Base-by-base conservation (phyloP, 2,113 vertebrate genomes). In the Lepus americanus region DNA sequence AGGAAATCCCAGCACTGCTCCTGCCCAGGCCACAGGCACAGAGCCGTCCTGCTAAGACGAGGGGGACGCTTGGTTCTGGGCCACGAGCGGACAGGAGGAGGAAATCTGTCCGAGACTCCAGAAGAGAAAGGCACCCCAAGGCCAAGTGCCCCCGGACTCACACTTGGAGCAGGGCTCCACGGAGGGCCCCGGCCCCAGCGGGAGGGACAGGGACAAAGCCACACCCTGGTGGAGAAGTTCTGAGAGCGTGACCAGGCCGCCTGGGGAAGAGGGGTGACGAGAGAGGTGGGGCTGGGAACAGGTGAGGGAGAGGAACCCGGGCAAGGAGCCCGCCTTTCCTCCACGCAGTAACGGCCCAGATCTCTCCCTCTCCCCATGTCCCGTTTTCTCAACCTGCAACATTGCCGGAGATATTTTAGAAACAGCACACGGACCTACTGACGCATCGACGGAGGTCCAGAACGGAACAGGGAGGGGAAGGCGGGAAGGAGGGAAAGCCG, bases 341-440 rank as follows among this genome's bases (percentile, higher is more conserved):
- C 33, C 29, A 9, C 1, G 3, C 8, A 1, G 23, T 16, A 0
- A 6, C 6, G 6, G 51, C 55, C 23, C 59, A 61, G 36, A 20
- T 3, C 7, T 49, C 27, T n/a, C 44, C 49, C 3, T 39, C 22
- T 44, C 67, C 12, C 17, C 1, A 0, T 19, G 51, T 20, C 59
- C 59, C 31, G 2, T 17, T 36, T 80, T 36, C 82, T 73, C 82
- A 25, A 44, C 51, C 0, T 20, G 12, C 13, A 17, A 6, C 44
- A 39, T 96, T n/a, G 53, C 63, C 66, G 59, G 53, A 82, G 63
- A 33, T 69, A 83, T 77, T 88, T 22, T 14, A 55, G 76, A 53
- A 67, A 51, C 5, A 22, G 55, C 67, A 77, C 36, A 4, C 44
- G 27, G 17, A 63, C 74, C 2, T 13, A 82, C 77, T 19, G 39